Evolutionary conservation across 2,888 invertebrate species (phyloP), one percentile per base, ranked within the genome.

Genomic region (Lamproptera curius): DNA sequence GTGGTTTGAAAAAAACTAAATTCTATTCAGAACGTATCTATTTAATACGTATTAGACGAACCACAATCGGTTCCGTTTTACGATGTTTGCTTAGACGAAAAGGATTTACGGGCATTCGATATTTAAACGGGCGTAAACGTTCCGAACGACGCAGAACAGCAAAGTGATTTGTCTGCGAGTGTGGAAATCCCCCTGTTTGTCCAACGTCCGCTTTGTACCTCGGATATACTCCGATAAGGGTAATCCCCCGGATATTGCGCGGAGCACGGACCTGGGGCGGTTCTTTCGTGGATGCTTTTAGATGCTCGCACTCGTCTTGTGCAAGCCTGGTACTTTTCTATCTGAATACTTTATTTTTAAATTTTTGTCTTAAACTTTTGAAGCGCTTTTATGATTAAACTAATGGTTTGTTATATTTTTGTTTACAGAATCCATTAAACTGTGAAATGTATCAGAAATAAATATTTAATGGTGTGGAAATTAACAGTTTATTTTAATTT

Each of bases 171-270:
- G 47, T 42, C 33, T 42, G 39, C 10, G n/a, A 11, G 34, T 2
- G 43, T 48, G 20, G 38, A 16, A 26, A 38, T 16, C 42, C 42
- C 39, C n/a, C 16, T 42, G 47, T 48, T 48, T 42, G 42, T 14
- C 23, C 42, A n/a, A n/a, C n/a, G 34, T 34, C 16, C 17, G 33
- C 35, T 14, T 16, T 8, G 45, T n/a, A 38, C 45, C 48, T 35
- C 35, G 39, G 34, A 43, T 48, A 33, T 39, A 39, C 43, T 43
- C 14, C 39, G 59, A 58, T 57, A 59, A 53, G 37, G 26, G 36
- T 59, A 57, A 59, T 55, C 59, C 51, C 5, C n/a, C 16, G 53
- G 54, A 54, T 57, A 35, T 42, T 13, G 23, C 13, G 37, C 44
- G 36, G 36, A 20, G 42, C 59, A 59, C 59, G 59, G 23, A 49